Conservation (phyloP, 2,888 invertebrate genomes). For the Helleia helle region DNA sequence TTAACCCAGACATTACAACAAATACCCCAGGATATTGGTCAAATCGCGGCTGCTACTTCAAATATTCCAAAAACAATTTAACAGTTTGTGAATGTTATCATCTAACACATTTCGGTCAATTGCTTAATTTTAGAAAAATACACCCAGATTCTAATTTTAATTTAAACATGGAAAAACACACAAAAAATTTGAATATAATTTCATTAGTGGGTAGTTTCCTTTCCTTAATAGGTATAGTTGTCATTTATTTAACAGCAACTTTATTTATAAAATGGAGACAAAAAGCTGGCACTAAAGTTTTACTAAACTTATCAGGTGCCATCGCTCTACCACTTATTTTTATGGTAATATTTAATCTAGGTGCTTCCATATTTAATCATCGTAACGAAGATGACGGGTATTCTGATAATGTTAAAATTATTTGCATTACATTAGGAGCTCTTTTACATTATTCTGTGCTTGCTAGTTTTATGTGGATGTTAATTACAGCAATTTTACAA, state of each 20-base stretch:
- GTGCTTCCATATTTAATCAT: slow-evolving; percentile 35
- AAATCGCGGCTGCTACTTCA: slow-evolving; percentile 63
- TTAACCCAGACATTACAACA: slow-evolving; percentile 31
- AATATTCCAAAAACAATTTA: slow-evolving; percentile 31
- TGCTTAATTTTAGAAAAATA: slow-evolving; percentile 43
- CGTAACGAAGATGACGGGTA: slow-evolving; percentile 30
- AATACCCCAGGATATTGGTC: slow-evolving; percentile 66
- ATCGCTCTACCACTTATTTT: slow-evolving; percentile 74
- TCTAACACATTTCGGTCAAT: slow-evolving; percentile 75
- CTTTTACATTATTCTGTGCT: slow-evolving; percentile 79
- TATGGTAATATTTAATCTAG: slow-evolving; percentile 49
- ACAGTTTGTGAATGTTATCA: slow-evolving; percentile 70
- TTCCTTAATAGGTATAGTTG: slow-evolving; percentile 72
- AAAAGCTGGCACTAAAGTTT: slow-evolving; percentile 77
- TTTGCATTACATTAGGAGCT: slow-evolving; percentile 76
- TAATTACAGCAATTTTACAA: slow-evolving; percentile 79
- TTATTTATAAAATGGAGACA: slow-evolving; percentile 75
- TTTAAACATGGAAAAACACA: slow-evolving; percentile 33
- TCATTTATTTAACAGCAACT: slow-evolving; percentile 73
- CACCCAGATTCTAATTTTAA: slow-evolving; percentile 20
- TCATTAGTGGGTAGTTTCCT: slow-evolving; percentile 74
- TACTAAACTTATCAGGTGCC: slow-evolving; percentile 77
- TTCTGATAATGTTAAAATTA: slow-evolving; percentile 30
- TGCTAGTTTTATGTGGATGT: slow-evolving; percentile 82
- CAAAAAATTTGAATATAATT: slow-evolving; percentile 67